phyloP scores from a whole-genome alignment of 1,140 invertebrate species.

The Acromyrmex charruanus region DNA sequence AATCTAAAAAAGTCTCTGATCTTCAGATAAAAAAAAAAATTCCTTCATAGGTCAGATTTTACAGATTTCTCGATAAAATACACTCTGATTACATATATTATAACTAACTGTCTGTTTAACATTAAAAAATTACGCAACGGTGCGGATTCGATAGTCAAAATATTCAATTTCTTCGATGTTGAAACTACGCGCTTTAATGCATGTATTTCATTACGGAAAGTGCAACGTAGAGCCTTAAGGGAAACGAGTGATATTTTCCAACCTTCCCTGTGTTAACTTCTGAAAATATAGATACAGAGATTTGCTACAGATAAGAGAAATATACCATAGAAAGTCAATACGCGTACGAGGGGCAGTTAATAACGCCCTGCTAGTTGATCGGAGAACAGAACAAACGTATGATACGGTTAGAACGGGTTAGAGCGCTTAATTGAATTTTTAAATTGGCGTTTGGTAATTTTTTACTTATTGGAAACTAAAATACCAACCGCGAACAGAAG shows the following conservation, averaged over 20 bases:
- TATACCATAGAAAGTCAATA: conserved; percentile 31
- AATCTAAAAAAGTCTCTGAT: not conserved
- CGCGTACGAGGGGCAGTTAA: conserved; percentile 36
- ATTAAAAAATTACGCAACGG: not conserved
- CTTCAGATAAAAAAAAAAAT: not conserved
- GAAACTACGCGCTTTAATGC: not conserved
- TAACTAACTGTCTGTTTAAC: not conserved
- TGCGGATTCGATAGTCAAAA: not conserved
- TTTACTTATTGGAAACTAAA: conserved; percentile 49
- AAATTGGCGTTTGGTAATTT: conserved; percentile 45
- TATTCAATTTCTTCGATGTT: not conserved
- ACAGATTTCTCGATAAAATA: not conserved
- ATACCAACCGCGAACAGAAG: conserved; percentile 40
- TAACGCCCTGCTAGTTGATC: conserved; percentile 32
- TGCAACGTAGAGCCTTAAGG: conserved; percentile 9
- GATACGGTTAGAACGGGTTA: not conserved
- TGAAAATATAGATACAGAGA: not conserved
- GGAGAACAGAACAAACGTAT: not conserved
- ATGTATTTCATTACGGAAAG: conserved; percentile 8
- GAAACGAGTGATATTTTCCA: conserved; percentile 21
- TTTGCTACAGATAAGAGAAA: conserved; percentile 10
- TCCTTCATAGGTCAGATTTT: not conserved
- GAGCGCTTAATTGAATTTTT: conserved; percentile 56
- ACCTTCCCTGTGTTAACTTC: not conserved
- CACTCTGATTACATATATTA: not conserved